Evolutionary conservation across 2,113 vertebrate species (phyloP).

Genomic region (Mobula hypostoma): DNA sequence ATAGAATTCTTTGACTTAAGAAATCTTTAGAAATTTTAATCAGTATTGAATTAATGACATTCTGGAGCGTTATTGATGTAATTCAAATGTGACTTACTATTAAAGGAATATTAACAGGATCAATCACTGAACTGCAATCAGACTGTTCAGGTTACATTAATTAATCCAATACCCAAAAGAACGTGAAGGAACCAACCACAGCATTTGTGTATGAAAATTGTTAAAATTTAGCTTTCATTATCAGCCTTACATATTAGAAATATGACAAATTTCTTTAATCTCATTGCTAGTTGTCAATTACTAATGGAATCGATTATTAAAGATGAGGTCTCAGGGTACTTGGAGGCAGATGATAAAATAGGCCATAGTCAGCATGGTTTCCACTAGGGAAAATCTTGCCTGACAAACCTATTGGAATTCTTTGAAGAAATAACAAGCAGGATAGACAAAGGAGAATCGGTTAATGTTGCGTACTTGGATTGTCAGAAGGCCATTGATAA

Average conservation of each 20-base stretch:
- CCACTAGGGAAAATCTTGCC: too few species aligned
- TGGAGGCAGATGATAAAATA: too few species aligned
- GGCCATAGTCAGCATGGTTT: too few species aligned
- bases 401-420: too few species aligned
- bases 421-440: too few species aligned
- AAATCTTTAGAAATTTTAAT: not conserved
- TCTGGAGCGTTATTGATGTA: not conserved
- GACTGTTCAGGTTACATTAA: not conserved
- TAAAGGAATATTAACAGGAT: not conserved
- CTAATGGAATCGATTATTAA: too few species aligned
- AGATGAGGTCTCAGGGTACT: too few species aligned
- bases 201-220: not conserved
- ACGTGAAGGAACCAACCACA: not conserved
- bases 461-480: too few species aligned
- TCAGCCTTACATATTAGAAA: not conserved
- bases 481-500: too few species aligned
- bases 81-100: not conserved
- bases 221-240: not conserved
- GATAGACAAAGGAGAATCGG: too few species aligned
- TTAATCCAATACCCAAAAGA: not conserved
- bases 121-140: not conserved
- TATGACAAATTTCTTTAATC: not conserved
- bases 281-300: not conserved
- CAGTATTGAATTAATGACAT: not conserved
- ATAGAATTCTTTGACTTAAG: not conserved